These are phyloP conservation scores for Lithophane ornitopus DNA, from an alignment of 2,888 invertebrate genomes.

Conservation along the genomic window DNA sequence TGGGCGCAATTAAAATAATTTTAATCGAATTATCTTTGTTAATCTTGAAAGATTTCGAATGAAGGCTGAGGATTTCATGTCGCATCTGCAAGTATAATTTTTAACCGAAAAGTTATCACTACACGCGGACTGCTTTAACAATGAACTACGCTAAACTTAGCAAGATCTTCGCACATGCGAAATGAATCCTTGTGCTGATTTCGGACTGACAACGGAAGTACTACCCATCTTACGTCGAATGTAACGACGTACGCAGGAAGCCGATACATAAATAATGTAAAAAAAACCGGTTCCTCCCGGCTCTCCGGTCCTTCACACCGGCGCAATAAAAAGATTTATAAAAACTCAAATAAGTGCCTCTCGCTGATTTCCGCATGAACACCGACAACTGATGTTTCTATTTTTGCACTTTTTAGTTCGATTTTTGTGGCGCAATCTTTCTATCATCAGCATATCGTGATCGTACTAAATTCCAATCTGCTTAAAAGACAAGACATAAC, in stretches of 20 bases:
- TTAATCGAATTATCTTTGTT: background rate
- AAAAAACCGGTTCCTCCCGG: conserved; percentile 50
- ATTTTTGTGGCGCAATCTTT: conserved; percentile 11
- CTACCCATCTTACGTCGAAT: conserved; percentile 13
- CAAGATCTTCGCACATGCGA: background rate
- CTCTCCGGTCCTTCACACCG: conserved; percentile 40
- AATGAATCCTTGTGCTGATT: conserved; percentile 33
- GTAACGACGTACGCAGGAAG: conserved; percentile 33
- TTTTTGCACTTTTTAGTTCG: background rate
- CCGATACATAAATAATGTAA: conserved; percentile 40
- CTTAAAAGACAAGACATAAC: background rate
- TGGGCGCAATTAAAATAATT: conserved; percentile 14
- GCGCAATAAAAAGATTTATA: conserved; percentile 22
- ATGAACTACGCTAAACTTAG: conserved; percentile 3
- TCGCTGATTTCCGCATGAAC: conserved; percentile 3
- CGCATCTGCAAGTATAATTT: background rate
- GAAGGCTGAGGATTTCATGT: background rate
- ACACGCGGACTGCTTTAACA: conserved; percentile 5
- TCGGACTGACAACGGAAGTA: conserved; percentile 19
- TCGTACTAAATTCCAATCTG: background rate
- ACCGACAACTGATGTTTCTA: conserved; percentile 2
- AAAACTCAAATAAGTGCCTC: conserved; percentile 18
- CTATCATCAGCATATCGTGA: background rate
- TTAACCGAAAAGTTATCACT: background rate
- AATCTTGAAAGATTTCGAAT: background rate